Conservation (phyloP, 2,113 vertebrate genomes). For the Holacanthus passer region DNA sequence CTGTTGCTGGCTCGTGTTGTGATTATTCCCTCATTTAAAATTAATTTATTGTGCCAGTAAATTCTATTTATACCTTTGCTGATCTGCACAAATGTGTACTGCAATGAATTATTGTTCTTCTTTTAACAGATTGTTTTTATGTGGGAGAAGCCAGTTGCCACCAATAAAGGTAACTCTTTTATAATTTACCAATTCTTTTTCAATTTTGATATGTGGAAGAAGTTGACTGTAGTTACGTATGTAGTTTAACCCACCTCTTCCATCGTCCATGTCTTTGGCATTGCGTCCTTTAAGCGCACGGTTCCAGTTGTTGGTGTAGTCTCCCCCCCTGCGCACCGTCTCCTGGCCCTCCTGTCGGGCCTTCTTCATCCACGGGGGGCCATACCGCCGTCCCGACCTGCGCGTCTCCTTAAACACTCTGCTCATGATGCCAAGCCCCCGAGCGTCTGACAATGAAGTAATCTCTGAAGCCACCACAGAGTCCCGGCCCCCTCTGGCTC, state of each 20-base stretch:
- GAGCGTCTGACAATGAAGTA: slow-evolving; percentile 71
- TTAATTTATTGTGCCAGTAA: background rate
- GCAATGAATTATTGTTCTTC: background rate
- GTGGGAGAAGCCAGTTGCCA: background rate
- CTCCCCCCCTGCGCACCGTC: slow-evolving; percentile 75
- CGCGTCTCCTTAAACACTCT: slow-evolving; percentile 84
- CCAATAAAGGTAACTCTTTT: background rate
- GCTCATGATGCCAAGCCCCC: slow-evolving; percentile 83
- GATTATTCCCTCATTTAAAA: slow-evolving; percentile 27
- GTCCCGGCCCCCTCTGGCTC: slow-evolving; percentile 61
- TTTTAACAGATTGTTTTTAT: background rate
- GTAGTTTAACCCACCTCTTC: slow-evolving; percentile 87
- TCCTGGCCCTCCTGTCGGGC: slow-evolving; percentile 74
- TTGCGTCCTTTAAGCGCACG: slow-evolving; percentile 86
- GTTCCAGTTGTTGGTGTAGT: slow-evolving; percentile 86
- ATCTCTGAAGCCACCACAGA: slow-evolving; percentile 68
- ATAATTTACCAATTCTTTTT: background rate
- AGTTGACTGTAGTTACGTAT: background rate
- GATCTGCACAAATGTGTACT: slow-evolving; percentile 2
- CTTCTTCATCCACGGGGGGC: slow-evolving; percentile 87
- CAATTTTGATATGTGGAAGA: background rate
- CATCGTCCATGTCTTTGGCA: slow-evolving; percentile 90
- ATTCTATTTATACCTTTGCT: background rate
- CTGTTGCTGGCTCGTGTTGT: background rate
- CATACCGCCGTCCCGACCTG: slow-evolving; percentile 79